Evolutionary conservation across 2,113 vertebrate species (phyloP), one percentile per base, ranked within the genome.

Genomic region (Leptosomus discolor): DNA sequence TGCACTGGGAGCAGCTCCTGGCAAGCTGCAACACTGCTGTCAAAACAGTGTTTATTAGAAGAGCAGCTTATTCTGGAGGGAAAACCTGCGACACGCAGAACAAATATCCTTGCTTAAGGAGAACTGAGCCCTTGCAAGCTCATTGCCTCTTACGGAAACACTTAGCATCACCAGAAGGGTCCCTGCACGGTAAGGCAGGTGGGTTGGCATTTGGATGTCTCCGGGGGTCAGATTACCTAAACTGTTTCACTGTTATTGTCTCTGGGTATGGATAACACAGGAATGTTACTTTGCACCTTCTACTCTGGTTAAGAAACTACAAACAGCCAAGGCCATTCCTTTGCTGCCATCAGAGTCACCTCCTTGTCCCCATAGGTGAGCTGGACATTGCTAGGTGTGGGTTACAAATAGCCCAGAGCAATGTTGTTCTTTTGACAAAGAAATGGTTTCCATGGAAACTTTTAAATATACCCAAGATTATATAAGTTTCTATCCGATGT

Each of bases 391-490:
- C 43, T 29, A 86, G 87, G 87, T 88, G 69, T 73, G 80, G 78
- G 92, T 85, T 91, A 27, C 92, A 90, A 93, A 94, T 43, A 95
- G 58, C 77, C 74, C 45, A 58, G 18, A 94, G 96, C 57, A 90
- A 83, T 90, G 94, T 92, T 94, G 84, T 85, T 92, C 70, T 91
- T 95, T 96, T 95, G 92, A 96, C 94, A 96, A 95, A 96, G 80
- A 94, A 85, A 87, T n/a, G 65, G 95, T 96, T 96, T 92, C 95
- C 92, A 94, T 95, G 89, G 95, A 95, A 93, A 97, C 96, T 95
- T 94, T 94, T 91, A 97, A 94, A 94, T 95, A 93, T 94, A 96
- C 82, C 45, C 67, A 92, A 79, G 92, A 96, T 95, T 96, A 95
- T 96, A 70, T 96, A 97, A 97, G 94, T 94, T 94, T 96, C 64